phyloP scores from a whole-genome alignment of 2,888 invertebrate species.

The Thelaira solivaga region DNA sequence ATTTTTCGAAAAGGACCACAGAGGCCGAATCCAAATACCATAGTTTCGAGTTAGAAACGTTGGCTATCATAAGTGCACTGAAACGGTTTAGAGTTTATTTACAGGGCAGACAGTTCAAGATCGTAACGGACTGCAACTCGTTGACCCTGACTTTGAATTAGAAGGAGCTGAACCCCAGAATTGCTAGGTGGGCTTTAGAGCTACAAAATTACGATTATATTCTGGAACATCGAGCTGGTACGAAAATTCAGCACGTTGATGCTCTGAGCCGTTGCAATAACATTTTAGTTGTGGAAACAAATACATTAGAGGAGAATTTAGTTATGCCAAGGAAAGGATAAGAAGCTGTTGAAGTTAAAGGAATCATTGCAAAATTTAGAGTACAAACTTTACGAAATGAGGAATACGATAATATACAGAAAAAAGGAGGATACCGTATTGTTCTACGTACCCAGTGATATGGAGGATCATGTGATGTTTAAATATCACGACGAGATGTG shows the following conservation, averaged over 20 bases:
- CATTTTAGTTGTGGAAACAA: conserved; percentile 29
- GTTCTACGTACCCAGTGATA: neutral
- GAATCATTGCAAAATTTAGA: conserved; percentile 1
- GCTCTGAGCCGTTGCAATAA: conserved; percentile 26
- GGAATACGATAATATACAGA: conserved; percentile 18
- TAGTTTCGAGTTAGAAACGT: too few species aligned
- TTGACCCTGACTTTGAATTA: too few species aligned
- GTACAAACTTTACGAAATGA: conserved; percentile 44
- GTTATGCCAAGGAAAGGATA: conserved; percentile 42
- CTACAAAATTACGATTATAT: too few species aligned
- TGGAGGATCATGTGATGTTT: neutral
- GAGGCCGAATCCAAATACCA: too few species aligned
- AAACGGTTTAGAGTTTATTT: neutral
- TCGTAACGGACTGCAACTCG: too few species aligned
- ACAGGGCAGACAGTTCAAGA: neutral
- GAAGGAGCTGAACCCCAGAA: too few species aligned
- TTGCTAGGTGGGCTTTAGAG: too few species aligned
- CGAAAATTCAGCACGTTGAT: conserved; percentile 30
- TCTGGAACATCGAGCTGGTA: conserved; percentile 60
- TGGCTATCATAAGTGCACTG: neutral
- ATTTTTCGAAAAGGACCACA: too few species aligned
- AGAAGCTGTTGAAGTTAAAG: neutral
- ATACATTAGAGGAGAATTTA: conserved; percentile 47
- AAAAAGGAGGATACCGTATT: neutral
- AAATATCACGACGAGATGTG: conserved; percentile 16